These are phyloP conservation scores for Netelia fuscicornis DNA, from an alignment of 2,888 invertebrate genomes.

Conservation along the genomic window DNA sequence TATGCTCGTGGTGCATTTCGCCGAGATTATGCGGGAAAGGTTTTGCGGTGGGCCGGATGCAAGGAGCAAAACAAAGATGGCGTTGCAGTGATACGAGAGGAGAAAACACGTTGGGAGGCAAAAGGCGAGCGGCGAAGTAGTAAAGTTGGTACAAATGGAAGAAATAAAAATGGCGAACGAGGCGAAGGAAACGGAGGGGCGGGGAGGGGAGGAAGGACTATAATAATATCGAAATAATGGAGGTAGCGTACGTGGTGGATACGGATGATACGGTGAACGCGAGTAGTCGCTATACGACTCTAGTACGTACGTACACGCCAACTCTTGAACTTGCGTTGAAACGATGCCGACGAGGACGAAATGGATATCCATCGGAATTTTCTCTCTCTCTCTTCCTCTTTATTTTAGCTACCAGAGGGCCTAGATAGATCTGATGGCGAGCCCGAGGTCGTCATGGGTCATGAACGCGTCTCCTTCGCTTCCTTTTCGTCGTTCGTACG, in stretches of 20 bases:
- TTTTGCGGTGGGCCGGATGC: slow-evolving; percentile 76
- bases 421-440: slow-evolving; percentile 56
- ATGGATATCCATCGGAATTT: slow-evolving; percentile 55
- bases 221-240: slow-evolving; percentile 81
- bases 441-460: slow-evolving; percentile 75
- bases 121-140: slow-evolving; percentile 39
- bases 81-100: slow-evolving; percentile 72
- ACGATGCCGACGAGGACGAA: slow-evolving; percentile 41
- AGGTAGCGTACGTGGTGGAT: slow-evolving; percentile 76
- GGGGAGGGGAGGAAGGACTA: slow-evolving; percentile 67
- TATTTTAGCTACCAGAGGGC: slow-evolving; percentile 30
- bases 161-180: slow-evolving; percentile 18
- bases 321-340: slow-evolving; percentile 30
- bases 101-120: slow-evolving; percentile 31
- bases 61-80: slow-evolving; percentile 75
- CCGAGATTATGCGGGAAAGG: slow-evolving; percentile 69
- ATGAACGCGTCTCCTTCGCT: slow-evolving; percentile 68
- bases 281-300: slow-evolving; percentile 55
- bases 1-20: background rate
- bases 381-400: slow-evolving; percentile 39
- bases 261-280: slow-evolving; percentile 66
- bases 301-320: background rate
- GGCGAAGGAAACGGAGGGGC: slow-evolving; percentile 3
- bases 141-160: slow-evolving; percentile 23
- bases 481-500: slow-evolving; percentile 58